A percentile compares a stretch with the other conserved stretches of the same genome.
phyloP scores from a whole-genome alignment of 2,888 invertebrate species.

The Polydrusus tereticollis region DNA sequence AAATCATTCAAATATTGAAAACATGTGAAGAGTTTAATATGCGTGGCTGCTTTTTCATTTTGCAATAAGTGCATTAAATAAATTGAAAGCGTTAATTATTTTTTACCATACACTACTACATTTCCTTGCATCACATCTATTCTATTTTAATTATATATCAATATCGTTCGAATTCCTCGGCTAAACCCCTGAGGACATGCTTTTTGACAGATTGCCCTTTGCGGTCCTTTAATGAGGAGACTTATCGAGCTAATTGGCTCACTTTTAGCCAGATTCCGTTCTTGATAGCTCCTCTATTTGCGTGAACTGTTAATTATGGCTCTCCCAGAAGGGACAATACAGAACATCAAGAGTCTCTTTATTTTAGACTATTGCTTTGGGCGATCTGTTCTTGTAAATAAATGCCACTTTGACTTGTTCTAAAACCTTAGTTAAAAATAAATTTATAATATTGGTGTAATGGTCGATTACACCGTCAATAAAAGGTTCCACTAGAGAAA shows the following conservation, averaged over 20 bases:
- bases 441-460: too few species aligned
- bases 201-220: slow-evolving; percentile 19
- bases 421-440: too few species aligned
- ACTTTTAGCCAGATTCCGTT: slow-evolving; percentile 53
- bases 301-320: slow-evolving; percentile 54
- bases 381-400: too few species aligned
- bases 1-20: not conserved
- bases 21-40: too few species aligned
- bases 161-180: not conserved
- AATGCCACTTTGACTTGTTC: too few species aligned
- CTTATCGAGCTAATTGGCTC: slow-evolving; percentile 43
- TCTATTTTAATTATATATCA: not conserved
- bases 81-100: too few species aligned
- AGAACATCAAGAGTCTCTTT: not conserved
- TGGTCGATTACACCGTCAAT: too few species aligned
- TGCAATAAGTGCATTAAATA: too few species aligned
- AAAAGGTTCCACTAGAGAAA: too few species aligned
- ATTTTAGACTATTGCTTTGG: slow-evolving; percentile 24
- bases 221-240: not conserved
- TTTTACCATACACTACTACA: too few species aligned
- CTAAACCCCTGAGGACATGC: not conserved
- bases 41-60: too few species aligned
- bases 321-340: slow-evolving; percentile 22
- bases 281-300: slow-evolving; percentile 55
- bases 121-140: not conserved